Conservation (phyloP, 2,113 vertebrate species). For the Jaculus jaculus region DNA sequence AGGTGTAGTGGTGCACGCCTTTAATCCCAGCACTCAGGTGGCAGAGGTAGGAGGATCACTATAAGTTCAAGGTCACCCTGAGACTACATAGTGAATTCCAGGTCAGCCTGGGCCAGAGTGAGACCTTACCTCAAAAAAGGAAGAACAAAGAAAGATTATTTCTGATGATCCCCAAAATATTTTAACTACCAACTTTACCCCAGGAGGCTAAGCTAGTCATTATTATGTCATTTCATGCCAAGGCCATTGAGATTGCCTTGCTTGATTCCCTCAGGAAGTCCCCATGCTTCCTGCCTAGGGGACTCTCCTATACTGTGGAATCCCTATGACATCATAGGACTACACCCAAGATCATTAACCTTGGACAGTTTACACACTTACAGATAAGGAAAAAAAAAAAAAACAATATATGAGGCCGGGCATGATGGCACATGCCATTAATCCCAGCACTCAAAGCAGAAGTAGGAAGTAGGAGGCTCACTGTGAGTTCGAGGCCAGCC, state of each 20-base stretch:
- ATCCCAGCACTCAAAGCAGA: too few species aligned
- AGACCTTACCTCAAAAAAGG: too few species aligned
- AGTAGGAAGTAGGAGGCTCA: too few species aligned
- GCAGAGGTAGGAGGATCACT: too few species aligned
- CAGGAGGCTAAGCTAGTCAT: slow-evolving; percentile 10
- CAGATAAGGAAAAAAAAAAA: not conserved
- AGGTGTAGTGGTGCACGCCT: too few species aligned
- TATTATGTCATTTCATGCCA: slow-evolving; percentile 35
- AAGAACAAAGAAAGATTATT: not conserved
- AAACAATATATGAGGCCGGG: too few species aligned
- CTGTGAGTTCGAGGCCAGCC: too few species aligned
- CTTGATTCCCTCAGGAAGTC: not conserved
- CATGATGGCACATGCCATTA: too few species aligned
- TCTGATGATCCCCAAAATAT: slow-evolving; percentile 6
- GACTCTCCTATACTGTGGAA: slow-evolving; percentile 22
- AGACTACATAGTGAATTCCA: too few species aligned
- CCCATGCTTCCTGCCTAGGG: slow-evolving; percentile 1
- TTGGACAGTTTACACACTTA: slow-evolving; percentile 32
- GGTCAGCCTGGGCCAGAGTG: too few species aligned
- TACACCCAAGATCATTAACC: not conserved
- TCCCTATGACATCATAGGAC: slow-evolving; percentile 15
- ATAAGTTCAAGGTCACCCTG: too few species aligned
- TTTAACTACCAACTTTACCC: slow-evolving; percentile 28
- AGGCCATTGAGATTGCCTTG: slow-evolving; percentile 25
- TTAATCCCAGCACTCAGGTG: too few species aligned